phyloP scores from a whole-genome alignment of 2,888 invertebrate species.

The Platycheirus albimanus region DNA sequence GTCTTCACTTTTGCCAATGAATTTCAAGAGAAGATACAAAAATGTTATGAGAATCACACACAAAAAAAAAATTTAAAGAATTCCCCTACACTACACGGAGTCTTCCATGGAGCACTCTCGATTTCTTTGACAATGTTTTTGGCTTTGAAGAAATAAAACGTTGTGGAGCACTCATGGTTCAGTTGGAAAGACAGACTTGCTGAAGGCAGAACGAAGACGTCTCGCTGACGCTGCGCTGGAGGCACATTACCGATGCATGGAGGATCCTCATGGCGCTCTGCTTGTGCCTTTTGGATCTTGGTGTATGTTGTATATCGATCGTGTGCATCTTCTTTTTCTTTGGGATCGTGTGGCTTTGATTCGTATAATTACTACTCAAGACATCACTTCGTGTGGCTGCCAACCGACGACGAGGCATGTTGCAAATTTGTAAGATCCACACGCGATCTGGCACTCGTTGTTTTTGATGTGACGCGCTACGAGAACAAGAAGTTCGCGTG shows the following conservation, averaged over 20 bases:
- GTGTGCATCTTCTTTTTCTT: slow-evolving; percentile 62
- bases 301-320: slow-evolving; percentile 30
- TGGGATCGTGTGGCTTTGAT: slow-evolving; percentile 53
- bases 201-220: slow-evolving; percentile 31
- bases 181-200: slow-evolving; percentile 52
- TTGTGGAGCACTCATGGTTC: slow-evolving; percentile 65
- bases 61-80: slow-evolving; percentile 4
- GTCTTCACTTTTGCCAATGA: slow-evolving; percentile 44
- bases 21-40: neutral
- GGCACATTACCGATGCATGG: slow-evolving; percentile 6
- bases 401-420: no score
- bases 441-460: slow-evolving; percentile 50
- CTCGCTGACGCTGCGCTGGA: slow-evolving; percentile 1
- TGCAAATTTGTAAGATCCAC: slow-evolving; percentile 56
- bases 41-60: slow-evolving; percentile 13
- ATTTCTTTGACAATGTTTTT: slow-evolving; percentile 51
- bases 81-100: neutral
- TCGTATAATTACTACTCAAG: slow-evolving; percentile 59
- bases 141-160: slow-evolving; percentile 43
- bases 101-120: slow-evolving; percentile 32
- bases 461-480: slow-evolving; percentile 19
- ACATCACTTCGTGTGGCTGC: slow-evolving; percentile 43
- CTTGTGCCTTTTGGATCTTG: neutral
- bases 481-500: slow-evolving; percentile 34
- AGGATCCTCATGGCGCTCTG: slow-evolving; percentile 6